A percentile compares a stretch with the other conserved stretches of the same genome.
phyloP scores from a whole-genome alignment of 2,797 vertebrate species.

The Chaenodraco wilsoni region DNA sequence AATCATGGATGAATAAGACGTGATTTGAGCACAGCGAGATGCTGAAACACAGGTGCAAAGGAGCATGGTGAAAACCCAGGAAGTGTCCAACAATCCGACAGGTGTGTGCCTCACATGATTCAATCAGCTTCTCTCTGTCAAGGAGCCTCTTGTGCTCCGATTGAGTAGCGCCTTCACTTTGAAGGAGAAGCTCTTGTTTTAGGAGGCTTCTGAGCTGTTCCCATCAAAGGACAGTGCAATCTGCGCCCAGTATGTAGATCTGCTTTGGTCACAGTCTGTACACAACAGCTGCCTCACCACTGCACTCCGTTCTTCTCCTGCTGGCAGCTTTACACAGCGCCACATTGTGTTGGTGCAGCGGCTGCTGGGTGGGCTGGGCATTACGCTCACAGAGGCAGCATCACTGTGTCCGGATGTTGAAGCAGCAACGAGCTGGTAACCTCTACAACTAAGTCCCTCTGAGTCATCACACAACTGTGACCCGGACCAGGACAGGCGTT shows the following conservation, averaged over 20 bases:
- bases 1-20: background rate
- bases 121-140: conserved; percentile 21
- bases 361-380: background rate
- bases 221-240: conserved; percentile 16
- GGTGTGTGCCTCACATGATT: conserved; percentile 24
- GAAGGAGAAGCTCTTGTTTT: conserved; percentile 35
- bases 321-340: conserved; percentile 4
- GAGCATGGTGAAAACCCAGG: conserved; percentile 13
- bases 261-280: conserved; percentile 18
- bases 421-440: background rate
- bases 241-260: conserved; percentile 5
- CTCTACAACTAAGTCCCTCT: background rate
- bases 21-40: conserved; percentile 25
- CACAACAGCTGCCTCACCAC: background rate
- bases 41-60: conserved; percentile 30
- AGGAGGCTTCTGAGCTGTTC: background rate
- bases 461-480: background rate
- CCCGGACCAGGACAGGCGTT: no score
- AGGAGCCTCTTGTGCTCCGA: conserved; percentile 15
- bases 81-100: conserved; percentile 15
- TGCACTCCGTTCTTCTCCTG: background rate
- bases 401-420: background rate
- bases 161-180: conserved; percentile 32
- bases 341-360: background rate
- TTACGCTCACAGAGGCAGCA: background rate